Conservation (phyloP, 2,888 invertebrate genomes). For the Leptopterna dolabrata region DNA sequence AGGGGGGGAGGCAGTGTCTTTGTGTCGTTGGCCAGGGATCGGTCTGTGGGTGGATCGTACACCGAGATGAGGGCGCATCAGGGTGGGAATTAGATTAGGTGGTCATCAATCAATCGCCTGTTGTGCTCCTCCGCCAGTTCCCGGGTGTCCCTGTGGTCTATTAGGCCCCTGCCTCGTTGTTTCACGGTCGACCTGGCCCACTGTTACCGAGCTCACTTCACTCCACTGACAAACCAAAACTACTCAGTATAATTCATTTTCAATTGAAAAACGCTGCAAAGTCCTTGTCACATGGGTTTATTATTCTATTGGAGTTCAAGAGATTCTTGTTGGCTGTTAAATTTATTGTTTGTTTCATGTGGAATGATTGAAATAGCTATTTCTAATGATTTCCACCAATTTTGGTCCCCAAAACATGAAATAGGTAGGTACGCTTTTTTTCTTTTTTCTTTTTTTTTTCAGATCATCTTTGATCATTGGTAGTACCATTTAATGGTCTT, state of each 20-base stretch:
- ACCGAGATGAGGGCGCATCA: slow-evolving; percentile 24
- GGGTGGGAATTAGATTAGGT: slow-evolving; percentile 29
- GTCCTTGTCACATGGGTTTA: no score
- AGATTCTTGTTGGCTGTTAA: no score
- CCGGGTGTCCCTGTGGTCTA: not conserved
- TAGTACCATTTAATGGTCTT: no score
- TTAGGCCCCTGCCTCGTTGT: not conserved
- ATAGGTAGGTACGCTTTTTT: no score
- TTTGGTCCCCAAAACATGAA: no score
- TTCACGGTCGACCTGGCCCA: not conserved
- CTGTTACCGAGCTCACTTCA: not conserved
- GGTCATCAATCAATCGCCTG: slow-evolving; percentile 38
- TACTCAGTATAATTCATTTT: not conserved
- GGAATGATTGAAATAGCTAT: no score
- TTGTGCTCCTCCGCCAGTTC: not conserved
- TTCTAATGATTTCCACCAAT: no score
- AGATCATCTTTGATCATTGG: no score
- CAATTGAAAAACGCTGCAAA: no score
- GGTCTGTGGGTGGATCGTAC: not conserved
- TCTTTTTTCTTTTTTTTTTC: no score
- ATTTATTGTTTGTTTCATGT: no score
- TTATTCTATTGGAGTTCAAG: no score
- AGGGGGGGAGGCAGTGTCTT: not conserved
- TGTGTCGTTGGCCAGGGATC: not conserved
- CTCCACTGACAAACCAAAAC: not conserved